phyloP scores from a whole-genome alignment of 1,140 invertebrate species.

The Choristoneura fumiferana region DNA sequence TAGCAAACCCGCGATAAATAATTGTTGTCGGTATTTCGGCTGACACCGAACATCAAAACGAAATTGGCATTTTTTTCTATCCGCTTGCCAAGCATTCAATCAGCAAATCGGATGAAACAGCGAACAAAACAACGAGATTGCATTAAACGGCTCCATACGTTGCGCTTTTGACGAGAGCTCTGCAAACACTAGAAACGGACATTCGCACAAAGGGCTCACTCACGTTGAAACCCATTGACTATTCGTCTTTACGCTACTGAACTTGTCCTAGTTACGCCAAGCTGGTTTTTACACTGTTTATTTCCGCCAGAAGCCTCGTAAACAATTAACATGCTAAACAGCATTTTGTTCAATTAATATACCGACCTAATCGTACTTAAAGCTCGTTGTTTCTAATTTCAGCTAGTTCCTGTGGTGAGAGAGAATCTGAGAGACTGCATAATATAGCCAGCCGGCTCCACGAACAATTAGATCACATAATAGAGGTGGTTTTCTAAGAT shows the following conservation, averaged over 20 bases:
- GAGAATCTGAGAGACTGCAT: conserved; percentile 77
- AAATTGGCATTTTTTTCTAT: too few relatives aligned
- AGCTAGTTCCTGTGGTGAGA: conserved; percentile 76
- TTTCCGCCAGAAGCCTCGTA: too few relatives aligned
- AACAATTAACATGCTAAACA: too few relatives aligned
- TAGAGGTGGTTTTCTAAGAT: conserved; percentile 61
- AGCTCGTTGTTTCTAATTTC: conserved; percentile 30
- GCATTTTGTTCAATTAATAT: too few relatives aligned
- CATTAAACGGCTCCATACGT: conserved; percentile 15
- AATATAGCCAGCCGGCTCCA: conserved; percentile 76
- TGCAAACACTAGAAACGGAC: conserved; percentile 14
- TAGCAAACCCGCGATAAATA: too few relatives aligned
- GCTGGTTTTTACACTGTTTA: too few relatives aligned
- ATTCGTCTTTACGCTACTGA: not conserved
- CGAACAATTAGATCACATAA: conserved; percentile 80
- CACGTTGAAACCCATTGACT: not conserved
- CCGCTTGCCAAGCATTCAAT: conserved; percentile 8
- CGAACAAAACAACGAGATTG: not conserved
- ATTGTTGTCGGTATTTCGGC: too few relatives aligned
- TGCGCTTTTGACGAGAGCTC: conserved; percentile 13
- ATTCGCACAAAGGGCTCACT: conserved; percentile 6
- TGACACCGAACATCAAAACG: too few relatives aligned
- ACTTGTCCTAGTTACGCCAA: not conserved
- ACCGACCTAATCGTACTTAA: too few relatives aligned
- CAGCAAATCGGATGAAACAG: conserved; percentile 12